Base-by-base conservation (phyloP, 2,888 invertebrate species). In the Hydrotaea diabolus region DNA sequence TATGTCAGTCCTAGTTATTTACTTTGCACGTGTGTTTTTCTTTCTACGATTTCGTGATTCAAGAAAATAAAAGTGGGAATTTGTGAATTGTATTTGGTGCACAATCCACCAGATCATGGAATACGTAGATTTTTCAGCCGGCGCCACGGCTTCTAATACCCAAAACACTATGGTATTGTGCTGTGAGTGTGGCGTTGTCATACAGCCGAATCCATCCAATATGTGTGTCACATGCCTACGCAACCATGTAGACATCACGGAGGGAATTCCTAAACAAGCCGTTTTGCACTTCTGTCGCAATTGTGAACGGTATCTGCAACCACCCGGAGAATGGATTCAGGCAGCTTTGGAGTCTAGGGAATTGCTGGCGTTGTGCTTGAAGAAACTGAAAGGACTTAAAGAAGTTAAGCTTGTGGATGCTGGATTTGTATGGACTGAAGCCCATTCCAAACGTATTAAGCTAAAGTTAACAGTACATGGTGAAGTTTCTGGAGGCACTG, bases 341-440 rank as follows among this genome's bases (percentile, higher is more conserved):
- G 96, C 96, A 87, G 93, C 96, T 0, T 92, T 98, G n/a, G 98
- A 99, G 92, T 99, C 98, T 0, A 94, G 96, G 21, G 98, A 99
- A 92, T 93, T 99, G 1, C 93, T 99, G 0, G 94, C 96, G 0
- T 92, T 99, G 0, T 99, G 99, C 89, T 93, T 99, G 73, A 98
- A 98, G 91, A 97, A 96, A 90, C 92, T 99, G 26, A 99, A 97
- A 92, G 98, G 98, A 0, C 93, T 99, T 8, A 96, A 95, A 89
- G 95, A 96, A 90, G 97, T 99, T 0, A 97, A 98, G 90, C 93
- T 99, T 17, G 94, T 99, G 77, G 99, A 99, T 94, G 99, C 99
- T 55, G 96, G 96, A 0, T 99, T 99, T 93, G 95, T 98, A 3
- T 99, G 99, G 99, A 99, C 99, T 11, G 99, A 99, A 91, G 98